phyloP scores from a whole-genome alignment of 2,113 vertebrate genomes.

The Myotis lucifugus region DNA sequence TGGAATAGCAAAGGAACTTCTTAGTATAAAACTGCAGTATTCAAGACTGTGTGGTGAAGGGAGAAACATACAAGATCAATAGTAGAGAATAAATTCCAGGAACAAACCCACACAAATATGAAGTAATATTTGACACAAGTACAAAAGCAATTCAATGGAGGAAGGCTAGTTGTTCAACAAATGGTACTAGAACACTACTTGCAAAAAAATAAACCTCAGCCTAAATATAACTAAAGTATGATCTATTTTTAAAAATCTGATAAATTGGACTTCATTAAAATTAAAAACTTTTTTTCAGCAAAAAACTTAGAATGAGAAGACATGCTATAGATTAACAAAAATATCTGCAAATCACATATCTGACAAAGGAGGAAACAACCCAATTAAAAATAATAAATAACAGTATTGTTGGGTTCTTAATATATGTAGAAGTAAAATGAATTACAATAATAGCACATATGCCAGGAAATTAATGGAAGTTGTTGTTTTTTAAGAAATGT shows the following conservation, averaged over 20 bases:
- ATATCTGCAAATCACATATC: not conserved
- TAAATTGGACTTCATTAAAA: not conserved
- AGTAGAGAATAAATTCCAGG: not conserved
- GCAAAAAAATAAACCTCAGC: not conserved
- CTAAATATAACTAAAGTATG: not conserved
- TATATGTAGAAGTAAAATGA: not conserved
- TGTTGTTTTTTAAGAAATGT: not conserved
- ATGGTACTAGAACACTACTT: not conserved
- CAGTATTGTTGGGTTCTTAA: not conserved
- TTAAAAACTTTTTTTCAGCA: not conserved
- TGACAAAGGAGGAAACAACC: not conserved
- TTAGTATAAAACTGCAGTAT: not conserved
- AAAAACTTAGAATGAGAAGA: not conserved
- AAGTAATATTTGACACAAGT: slow-evolving; percentile 11
- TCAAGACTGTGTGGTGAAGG: not conserved
- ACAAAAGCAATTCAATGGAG: not conserved
- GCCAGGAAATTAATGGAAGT: not conserved
- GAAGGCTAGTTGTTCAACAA: not conserved
- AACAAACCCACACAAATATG: slow-evolving; percentile 2
- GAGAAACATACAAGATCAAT: slow-evolving; percentile 6
- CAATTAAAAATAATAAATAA: not conserved
- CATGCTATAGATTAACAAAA: not conserved
- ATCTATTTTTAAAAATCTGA: not conserved
- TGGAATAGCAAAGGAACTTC: not conserved
- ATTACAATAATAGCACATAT: not conserved